Evolutionary conservation across 2,888 invertebrate species (phyloP).

Genomic region (Neoascia interrupta): DNA sequence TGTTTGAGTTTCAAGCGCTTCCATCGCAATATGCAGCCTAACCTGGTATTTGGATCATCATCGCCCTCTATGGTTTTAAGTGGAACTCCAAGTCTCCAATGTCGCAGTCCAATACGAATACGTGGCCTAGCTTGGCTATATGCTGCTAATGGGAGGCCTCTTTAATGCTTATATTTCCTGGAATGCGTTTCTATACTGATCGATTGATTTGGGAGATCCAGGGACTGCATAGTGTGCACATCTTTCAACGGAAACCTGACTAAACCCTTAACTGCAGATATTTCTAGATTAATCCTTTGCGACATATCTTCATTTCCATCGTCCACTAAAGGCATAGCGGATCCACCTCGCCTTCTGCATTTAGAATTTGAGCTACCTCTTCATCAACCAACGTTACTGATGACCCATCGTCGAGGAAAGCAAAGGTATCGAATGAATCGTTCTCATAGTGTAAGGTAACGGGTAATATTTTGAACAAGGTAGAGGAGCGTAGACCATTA

Average conservation of each 20-base stretch:
- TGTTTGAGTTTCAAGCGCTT: too few species aligned
- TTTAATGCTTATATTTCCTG: not conserved
- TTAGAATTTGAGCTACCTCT: not conserved
- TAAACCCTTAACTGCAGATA: not conserved
- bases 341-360: not conserved
- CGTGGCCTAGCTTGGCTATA: slow-evolving; percentile 77
- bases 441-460: not conserved
- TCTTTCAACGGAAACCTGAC: not conserved
- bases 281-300: not conserved
- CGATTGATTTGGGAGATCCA: slow-evolving; percentile 4
- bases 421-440: not conserved
- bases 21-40: too few species aligned
- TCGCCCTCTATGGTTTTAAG: too few species aligned
- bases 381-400: slow-evolving; percentile 7
- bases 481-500: not conserved
- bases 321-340: slow-evolving; percentile 27
- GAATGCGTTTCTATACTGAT: not conserved
- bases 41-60: too few species aligned
- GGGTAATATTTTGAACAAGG: slow-evolving; percentile 11
- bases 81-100: too few species aligned
- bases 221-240: not conserved
- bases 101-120: too few species aligned
- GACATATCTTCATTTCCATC: not conserved
- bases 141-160: not conserved
- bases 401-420: slow-evolving; percentile 16